Evolutionary conservation across 1,140 invertebrate genomes (phyloP).

Genomic region (Panonychus citri): DNA sequence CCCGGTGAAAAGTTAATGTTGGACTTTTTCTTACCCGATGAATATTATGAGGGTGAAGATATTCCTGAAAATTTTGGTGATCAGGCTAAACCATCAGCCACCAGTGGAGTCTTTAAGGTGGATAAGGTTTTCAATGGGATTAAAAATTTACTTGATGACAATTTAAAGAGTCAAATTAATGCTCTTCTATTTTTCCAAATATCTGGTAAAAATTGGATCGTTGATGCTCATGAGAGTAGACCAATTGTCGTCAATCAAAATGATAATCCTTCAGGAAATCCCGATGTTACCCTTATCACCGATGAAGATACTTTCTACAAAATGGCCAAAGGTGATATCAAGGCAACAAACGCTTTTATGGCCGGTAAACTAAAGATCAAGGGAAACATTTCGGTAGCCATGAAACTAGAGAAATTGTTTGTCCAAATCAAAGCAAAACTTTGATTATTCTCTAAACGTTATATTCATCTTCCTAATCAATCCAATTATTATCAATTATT

Average conservation of each 20-base stretch:
- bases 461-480: neutral
- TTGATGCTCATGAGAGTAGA: slow-evolving; percentile 5
- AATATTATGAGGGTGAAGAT: neutral
- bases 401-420: slow-evolving; percentile 90
- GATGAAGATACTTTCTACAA: slow-evolving; percentile 33
- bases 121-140: slow-evolving; percentile 8
- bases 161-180: slow-evolving; percentile 11
- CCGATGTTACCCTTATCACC: slow-evolving; percentile 50
- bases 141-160: slow-evolving; percentile 3
- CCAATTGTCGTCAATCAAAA: slow-evolving; percentile 3
- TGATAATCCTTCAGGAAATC: neutral
- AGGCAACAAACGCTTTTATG: slow-evolving; percentile 80
- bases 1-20: slow-evolving; percentile 49
- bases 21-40: slow-evolving; percentile 69
- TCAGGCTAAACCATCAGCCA: neutral
- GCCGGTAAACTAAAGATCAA: slow-evolving; percentile 81
- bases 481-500: no score
- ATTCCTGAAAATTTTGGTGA: neutral
- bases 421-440: slow-evolving; percentile 48
- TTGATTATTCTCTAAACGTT: slow-evolving; percentile 9
- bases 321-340: slow-evolving; percentile 34
- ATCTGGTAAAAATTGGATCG: slow-evolving; percentile 8
- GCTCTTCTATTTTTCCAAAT: slow-evolving; percentile 8
- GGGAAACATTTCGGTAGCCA: slow-evolving; percentile 76
- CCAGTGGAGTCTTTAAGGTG: neutral